Base-by-base conservation (phyloP, 2,113 vertebrate species). In the Heterotilapia buettikoferi region DNA sequence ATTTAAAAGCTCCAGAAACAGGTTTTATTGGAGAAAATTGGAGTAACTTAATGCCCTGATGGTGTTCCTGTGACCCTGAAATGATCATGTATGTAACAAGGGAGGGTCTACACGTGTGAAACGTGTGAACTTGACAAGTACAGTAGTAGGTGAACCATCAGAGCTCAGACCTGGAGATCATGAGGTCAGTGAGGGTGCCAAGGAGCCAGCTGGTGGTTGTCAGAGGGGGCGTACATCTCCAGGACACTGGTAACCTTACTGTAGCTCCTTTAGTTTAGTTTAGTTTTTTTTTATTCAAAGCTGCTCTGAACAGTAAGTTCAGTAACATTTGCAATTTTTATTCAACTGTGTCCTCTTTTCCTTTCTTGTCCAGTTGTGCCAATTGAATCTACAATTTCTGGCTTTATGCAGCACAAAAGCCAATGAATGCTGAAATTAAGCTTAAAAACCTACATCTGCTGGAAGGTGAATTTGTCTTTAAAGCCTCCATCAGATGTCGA, bases 141-240 rank as follows among this genome's bases (percentile, higher is more conserved):
- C 85, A 89, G 76, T 16, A 3, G 52, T 45, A 63, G 73, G 73
- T 78, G 73, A 78, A 7, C 40, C 66, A 26, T 45, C 73, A 36
- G 80, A 40, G 78, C 43, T 56, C 80, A 29, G 59, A 52, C 26
- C 43, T 52, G 73, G 73, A 86, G 88, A 80, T 90, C 83, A 82
- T 1, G 29, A 84, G 92, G 90, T 89, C 87, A 82, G 26, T 6
- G 12, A 24, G 50, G 86, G 19, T 31, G 56, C 24, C 50, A 38
- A 52, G 79, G 80, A 89, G 86, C 93, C 92, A 94, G 89, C 86
- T 94, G 88, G 78, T 79, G 85, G 54, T 57, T 89, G 82, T 90
- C 84, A 86, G 13, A 50, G 66, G 87, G 13, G 38, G 53, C 7
- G 2, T 50, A 61, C 47, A 36, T 83, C 53, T 86, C 45, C 76